A percentile compares a stretch with the other conserved stretches of the same genome.
These are phyloP conservation scores for Eulithis testata DNA, from an alignment of 2,888 invertebrate genomes.

Conservation along the genomic window DNA sequence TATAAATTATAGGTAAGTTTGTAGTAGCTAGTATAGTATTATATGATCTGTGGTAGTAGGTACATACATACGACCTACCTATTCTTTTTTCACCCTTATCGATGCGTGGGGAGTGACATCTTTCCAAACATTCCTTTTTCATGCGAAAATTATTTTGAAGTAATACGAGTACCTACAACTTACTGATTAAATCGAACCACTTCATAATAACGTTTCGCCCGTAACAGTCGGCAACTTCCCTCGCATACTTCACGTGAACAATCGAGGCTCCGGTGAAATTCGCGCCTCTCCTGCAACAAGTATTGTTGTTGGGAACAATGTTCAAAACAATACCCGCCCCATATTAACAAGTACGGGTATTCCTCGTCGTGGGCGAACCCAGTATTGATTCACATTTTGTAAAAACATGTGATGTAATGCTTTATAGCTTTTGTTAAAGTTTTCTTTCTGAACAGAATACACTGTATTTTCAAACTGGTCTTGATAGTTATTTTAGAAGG, in stretches of 20 bases:
- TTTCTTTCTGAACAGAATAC: too few species aligned
- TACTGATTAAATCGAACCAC: conserved; percentile 81
- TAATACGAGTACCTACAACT: conserved; percentile 43
- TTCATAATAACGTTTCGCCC: conserved; percentile 81
- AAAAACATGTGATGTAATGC: conserved; percentile 1
- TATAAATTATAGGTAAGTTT: too few species aligned
- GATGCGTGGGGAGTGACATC: neutral
- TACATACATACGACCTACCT: too few species aligned
- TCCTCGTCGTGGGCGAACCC: conserved; percentile 23
- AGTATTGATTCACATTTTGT: conserved; percentile 16
- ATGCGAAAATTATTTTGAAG: too few species aligned
- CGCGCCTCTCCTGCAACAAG: conserved; percentile 67
- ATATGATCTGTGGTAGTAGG: too few species aligned
- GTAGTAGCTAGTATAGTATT: too few species aligned
- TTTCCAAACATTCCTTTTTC: neutral
- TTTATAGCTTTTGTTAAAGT: conserved; percentile 9
- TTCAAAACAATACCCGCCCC: conserved; percentile 37
- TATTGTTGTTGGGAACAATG: conserved; percentile 37
- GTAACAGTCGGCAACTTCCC: conserved; percentile 73
- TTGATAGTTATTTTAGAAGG: too few species aligned
- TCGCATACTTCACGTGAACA: conserved; percentile 73
- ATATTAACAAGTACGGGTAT: conserved; percentile 23
- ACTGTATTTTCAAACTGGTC: too few species aligned
- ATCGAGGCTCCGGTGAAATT: conserved; percentile 76
- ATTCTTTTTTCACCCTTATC: neutral